Evolutionary conservation across 2,888 invertebrate genomes (phyloP), one percentile per base, ranked within the genome.

Genomic region (Incurvaria masculella): DNA sequence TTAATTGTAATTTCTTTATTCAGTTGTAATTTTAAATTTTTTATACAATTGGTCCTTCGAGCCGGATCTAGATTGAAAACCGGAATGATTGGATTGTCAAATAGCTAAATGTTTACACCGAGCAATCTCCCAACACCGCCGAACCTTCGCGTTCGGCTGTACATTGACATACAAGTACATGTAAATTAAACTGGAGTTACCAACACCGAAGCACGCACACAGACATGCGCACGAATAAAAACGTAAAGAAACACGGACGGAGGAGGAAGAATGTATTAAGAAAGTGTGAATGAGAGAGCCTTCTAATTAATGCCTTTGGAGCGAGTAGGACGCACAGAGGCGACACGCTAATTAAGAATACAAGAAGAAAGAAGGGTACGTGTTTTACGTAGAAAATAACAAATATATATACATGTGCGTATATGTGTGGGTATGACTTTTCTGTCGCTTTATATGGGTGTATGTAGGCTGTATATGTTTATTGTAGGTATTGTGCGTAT

Each of bases 331-430:
- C 63, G 53, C 63, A 38, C 47, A 53, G 51, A 66, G 52, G 63
- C 71, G 72, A 68, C 76, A 81, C 81, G 82, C 83, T 84, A 84
- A 84, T 84, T 84, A 84, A 83, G 83, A 83, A 84, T 83, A 81
- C 82, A 72, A 79, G 83, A 83, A 84, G 83, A 82, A 83, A 83
- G 67, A 49, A 49, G 72, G 41, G 67, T 68, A 72, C 81, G 70
- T 69, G 68, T 75, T 72, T 72, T 74, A 76, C 72, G 69, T 75
- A 72, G 63, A 66, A 68, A 68, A 69, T 69, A 69, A 69, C 78
- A 75, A 74, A 76, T 67, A 70, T 69, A 69, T 59, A 61, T 59
- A 57, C 59, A 66, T 62, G 64, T 62, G 57, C 63, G 62, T 69
- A 58, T 66, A 66, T 43, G 50, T 42, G 11, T 27, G 23, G 6